Evolutionary conservation across 2,797 vertebrate species (phyloP).

Genomic region (Clarias laeviceps): DNA sequence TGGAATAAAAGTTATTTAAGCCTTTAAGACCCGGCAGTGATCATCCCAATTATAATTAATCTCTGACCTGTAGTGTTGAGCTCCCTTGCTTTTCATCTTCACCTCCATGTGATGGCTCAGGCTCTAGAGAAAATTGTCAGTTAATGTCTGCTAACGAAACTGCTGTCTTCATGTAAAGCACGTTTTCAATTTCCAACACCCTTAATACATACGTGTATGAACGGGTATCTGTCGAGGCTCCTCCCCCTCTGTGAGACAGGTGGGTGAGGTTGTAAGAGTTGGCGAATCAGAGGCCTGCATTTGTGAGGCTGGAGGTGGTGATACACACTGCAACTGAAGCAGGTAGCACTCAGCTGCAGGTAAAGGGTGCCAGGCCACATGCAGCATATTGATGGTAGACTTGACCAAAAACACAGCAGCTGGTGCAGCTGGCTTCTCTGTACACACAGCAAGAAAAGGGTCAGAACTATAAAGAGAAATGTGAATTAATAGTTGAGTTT

Average conservation of each 20-base stretch:
- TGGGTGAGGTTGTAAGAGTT: conserved; percentile 9
- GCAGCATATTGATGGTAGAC: conserved; percentile 91
- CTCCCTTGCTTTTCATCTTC: background rate
- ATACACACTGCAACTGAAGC: conserved; percentile 85
- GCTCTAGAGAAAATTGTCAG: conserved; percentile 55
- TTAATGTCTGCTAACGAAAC: background rate
- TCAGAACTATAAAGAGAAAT: background rate
- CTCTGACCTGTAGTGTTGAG: conserved; percentile 42
- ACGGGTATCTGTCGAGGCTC: conserved; percentile 7
- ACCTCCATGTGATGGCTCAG: conserved; percentile 35
- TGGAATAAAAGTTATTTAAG: background rate
- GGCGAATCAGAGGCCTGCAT: conserved; percentile 6
- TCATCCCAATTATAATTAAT: background rate
- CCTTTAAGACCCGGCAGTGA: background rate
- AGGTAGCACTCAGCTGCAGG: conserved; percentile 90
- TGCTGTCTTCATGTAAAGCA: background rate
- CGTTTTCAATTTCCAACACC: background rate
- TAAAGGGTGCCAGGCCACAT: conserved; percentile 94
- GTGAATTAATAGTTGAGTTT: background rate
- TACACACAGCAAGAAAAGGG: conserved; percentile 31
- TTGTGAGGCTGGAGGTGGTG: conserved; percentile 52
- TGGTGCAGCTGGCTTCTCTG: conserved; percentile 86
- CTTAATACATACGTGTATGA: conserved; percentile 15
- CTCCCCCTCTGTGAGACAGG: conserved; percentile 27
- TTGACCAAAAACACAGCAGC: conserved; percentile 89